Conservation (phyloP, 1,140 invertebrate genomes). For the honey bee (Apis mellifera) region DNA sequence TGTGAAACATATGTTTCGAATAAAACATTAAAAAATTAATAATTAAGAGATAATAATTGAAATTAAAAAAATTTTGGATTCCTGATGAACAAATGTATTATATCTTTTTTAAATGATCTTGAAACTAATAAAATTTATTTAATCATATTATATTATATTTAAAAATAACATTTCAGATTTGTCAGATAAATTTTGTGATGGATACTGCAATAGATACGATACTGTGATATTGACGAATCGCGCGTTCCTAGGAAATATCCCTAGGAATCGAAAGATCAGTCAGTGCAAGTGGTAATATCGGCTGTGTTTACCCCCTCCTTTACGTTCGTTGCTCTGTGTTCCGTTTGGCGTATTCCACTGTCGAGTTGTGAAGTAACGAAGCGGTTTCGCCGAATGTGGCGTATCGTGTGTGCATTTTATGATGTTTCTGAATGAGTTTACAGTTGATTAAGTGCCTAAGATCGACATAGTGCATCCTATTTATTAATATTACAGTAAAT, state of each 20-base stretch:
- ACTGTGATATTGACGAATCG: conserved; percentile 21
- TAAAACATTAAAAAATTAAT: neutral
- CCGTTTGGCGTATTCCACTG: conserved; percentile 50
- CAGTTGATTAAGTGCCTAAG: conserved; percentile 29
- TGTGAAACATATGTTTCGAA: neutral
- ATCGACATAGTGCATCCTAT: neutral
- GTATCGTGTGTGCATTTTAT: conserved; percentile 19
- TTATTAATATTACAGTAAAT: neutral
- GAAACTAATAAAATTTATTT: neutral
- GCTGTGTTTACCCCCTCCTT: conserved; percentile 44
- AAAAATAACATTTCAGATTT: neutral
- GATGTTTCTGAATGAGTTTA: conserved; percentile 46
- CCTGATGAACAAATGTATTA: neutral
- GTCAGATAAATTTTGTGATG: neutral
- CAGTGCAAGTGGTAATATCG: conserved; percentile 37
- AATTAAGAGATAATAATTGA: neutral
- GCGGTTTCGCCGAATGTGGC: conserved; percentile 33
- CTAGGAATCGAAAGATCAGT: conserved; percentile 47
- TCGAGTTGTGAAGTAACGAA: conserved; percentile 41
- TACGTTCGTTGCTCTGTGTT: conserved; percentile 43
- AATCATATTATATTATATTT: neutral
- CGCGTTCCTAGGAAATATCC: conserved; percentile 42
- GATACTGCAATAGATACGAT: conserved; percentile 4
- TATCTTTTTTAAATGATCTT: neutral
- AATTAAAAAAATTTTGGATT: neutral